Percentiles rank a stretch among this genome's conserved stretches.
Conservation (phyloP, 2,113 vertebrate species). For the Lates calcarifer region DNA sequence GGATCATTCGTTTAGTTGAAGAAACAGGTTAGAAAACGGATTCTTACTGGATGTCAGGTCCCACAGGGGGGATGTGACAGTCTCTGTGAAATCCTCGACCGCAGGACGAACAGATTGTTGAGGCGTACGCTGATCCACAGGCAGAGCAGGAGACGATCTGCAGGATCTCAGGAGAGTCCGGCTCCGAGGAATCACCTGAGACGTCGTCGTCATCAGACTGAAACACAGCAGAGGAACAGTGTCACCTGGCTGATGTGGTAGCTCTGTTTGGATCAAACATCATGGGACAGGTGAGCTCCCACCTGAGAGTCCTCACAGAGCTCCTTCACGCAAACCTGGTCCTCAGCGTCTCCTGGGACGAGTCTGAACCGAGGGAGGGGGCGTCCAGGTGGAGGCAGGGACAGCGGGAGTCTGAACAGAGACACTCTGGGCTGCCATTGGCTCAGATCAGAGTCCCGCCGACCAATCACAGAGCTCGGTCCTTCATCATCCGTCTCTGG, state of each 20-base stretch:
- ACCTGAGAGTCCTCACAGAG: constrained; percentile 6
- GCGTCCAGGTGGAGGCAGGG: rapidly evolving
- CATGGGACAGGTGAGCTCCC: background rate
- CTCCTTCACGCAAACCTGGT: constrained; percentile 39
- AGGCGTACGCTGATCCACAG: background rate
- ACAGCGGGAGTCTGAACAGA: constrained; percentile 20
- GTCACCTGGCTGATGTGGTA: background rate
- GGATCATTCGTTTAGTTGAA: too few relatives aligned
- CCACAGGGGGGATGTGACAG: constrained; percentile 49
- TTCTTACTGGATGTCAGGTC: constrained; percentile 28
- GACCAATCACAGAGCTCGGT: background rate
- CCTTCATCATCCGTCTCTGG: background rate
- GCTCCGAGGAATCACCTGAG: background rate
- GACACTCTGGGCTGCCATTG: constrained; percentile 33
- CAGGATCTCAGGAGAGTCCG: constrained; percentile 15
- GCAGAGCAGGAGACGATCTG: constrained; percentile 33
- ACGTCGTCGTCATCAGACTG: background rate
- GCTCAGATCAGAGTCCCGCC: background rate
- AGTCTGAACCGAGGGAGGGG: background rate
- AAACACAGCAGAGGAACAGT: background rate
- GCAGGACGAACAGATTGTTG: constrained; percentile 31
- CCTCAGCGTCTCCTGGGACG: background rate
- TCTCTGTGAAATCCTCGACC: constrained; percentile 47
- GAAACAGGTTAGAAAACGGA: too few relatives aligned
- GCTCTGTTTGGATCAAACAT: background rate